Evolutionary conservation across 2,888 invertebrate genomes (phyloP).

Genomic region (Plemyria rubiginata): DNA sequence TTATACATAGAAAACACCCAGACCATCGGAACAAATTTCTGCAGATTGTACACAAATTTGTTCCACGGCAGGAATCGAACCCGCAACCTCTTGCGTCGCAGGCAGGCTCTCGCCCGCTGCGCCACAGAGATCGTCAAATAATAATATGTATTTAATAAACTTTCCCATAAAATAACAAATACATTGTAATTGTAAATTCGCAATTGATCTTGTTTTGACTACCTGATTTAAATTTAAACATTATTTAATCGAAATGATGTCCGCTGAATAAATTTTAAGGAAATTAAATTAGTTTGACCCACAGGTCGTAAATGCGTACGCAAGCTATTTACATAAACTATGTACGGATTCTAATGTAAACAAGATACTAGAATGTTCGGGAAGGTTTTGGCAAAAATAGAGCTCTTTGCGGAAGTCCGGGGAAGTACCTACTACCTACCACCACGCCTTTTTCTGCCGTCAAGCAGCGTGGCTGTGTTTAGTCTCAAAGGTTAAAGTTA

Average conservation of each 20-base stretch:
- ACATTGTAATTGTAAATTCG: conserved; percentile 3
- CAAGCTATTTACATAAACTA: conserved; percentile 38
- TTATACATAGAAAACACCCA: no score
- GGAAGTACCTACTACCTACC: no score
- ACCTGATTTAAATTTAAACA: conserved; percentile 35
- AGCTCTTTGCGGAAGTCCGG: background rate
- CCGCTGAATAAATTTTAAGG: conserved; percentile 34
- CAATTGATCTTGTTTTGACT: conserved; percentile 20
- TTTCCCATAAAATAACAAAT: background rate
- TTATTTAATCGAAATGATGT: conserved; percentile 27
- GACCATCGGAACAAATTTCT: no score
- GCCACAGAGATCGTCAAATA: no score
- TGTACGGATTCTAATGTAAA: conserved; percentile 16
- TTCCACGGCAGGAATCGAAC: no score
- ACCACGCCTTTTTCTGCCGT: no score
- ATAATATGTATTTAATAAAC: background rate
- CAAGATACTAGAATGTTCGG: conserved; percentile 4
- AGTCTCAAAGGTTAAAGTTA: no score
- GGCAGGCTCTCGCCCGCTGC: no score
- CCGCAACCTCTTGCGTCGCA: no score
- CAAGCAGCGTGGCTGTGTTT: no score
- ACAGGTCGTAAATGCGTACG: conserved; percentile 24
- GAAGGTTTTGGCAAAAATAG: background rate
- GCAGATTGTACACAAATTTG: no score
- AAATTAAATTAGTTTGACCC: conserved; percentile 32